Conservation (phyloP, 2,113 vertebrate genomes). For the Lutjanus erythropterus region DNA sequence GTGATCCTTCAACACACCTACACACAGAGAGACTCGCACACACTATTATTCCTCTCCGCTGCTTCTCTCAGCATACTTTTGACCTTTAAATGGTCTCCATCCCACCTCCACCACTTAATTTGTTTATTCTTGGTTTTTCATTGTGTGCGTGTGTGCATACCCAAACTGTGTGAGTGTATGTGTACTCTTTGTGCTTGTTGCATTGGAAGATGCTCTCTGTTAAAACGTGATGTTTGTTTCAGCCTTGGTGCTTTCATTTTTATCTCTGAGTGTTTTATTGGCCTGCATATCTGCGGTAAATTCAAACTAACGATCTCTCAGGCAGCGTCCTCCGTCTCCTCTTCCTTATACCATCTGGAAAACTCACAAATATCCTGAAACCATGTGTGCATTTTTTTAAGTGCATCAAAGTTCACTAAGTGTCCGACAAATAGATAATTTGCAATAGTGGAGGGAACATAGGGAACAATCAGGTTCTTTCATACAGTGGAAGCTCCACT, state of each 20-base stretch:
- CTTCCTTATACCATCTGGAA: not conserved
- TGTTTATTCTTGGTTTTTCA: conserved; percentile 32
- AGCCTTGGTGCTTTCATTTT: not conserved
- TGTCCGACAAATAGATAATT: not conserved
- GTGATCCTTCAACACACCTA: not conserved
- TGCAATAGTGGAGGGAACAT: not conserved
- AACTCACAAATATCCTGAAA: conserved; percentile 9
- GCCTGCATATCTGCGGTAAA: conserved; percentile 1
- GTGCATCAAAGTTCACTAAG: conserved; percentile 5
- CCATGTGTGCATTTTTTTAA: not conserved
- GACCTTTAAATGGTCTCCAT: not conserved
- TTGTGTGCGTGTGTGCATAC: not conserved
- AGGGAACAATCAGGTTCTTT: conserved; percentile 25
- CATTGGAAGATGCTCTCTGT: not conserved
- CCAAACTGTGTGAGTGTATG: not conserved
- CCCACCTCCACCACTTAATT: not conserved
- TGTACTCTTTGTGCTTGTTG: not conserved
- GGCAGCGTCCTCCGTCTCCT: not conserved
- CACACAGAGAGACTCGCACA: not conserved
- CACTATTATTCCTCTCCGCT: not conserved
- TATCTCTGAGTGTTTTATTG: not conserved
- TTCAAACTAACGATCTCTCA: conserved; percentile 12
- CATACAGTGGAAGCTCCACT: not conserved
- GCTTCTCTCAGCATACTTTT: not conserved
- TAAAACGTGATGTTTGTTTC: conserved; percentile 61